phyloP scores from a whole-genome alignment of 1,140 invertebrate genomes.

The Lysiphlebus fabarum region DNA sequence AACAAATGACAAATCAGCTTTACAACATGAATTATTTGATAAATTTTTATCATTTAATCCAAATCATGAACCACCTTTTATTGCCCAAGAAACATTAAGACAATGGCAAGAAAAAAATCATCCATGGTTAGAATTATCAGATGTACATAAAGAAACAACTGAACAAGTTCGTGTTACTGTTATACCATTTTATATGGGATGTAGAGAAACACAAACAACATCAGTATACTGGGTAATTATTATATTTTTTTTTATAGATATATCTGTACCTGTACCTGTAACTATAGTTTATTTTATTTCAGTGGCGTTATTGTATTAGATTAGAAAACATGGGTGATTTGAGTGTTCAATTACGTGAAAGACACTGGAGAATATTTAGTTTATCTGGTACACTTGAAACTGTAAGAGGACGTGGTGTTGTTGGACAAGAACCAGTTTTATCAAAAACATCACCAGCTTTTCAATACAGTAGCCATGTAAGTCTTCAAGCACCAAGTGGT shows the following conservation, averaged over 20 bases:
- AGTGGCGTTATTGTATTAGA: conserved; percentile 95
- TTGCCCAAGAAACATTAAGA: conserved; percentile 82
- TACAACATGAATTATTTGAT: conserved; percentile 94
- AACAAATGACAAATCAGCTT: conserved; percentile 75
- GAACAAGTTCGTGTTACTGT: conserved; percentile 94
- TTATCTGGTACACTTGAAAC: conserved; percentile 92
- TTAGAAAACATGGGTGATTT: conserved; percentile 89
- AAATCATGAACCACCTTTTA: conserved; percentile 83
- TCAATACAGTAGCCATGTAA: conserved; percentile 96
- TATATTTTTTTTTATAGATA: conserved; percentile 16
- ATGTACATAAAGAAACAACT: conserved; percentile 97
- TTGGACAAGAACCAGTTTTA: conserved; percentile 92
- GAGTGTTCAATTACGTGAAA: conserved; percentile 87
- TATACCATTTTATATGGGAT: conserved; percentile 97
- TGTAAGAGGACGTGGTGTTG: conserved; percentile 88
- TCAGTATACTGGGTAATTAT: conserved; percentile 84
- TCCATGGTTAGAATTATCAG: conserved; percentile 92
- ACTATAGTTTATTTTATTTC: too few relatives aligned
- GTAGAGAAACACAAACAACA: conserved; percentile 80
- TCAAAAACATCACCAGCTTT: conserved; percentile 86
- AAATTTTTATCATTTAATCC: conserved; percentile 85
- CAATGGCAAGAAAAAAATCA: conserved; percentile 98
- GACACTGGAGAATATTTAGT: conserved; percentile 96
- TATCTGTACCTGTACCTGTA: too few relatives aligned
- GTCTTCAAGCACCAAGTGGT: conserved; percentile 93